Conservation (phyloP, 2,797 vertebrate genomes). For the Gymnoscopelus microlampas region DNA sequence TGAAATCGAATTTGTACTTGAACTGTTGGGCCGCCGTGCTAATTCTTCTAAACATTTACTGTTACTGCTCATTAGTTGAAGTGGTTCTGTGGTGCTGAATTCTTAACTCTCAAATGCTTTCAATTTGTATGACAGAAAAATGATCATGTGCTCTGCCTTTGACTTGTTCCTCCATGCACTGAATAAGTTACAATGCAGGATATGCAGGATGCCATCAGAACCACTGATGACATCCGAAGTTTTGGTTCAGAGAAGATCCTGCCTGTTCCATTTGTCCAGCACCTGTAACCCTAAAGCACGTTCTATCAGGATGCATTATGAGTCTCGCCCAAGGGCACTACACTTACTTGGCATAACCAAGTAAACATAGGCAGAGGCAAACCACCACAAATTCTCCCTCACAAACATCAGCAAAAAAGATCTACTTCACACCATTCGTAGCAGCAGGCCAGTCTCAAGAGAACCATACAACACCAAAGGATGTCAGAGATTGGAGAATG, state of each 20-base stretch:
- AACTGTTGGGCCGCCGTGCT: no score
- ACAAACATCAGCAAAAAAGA: neutral
- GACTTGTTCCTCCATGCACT: no score
- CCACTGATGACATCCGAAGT: constrained; percentile 6
- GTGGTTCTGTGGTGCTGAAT: no score
- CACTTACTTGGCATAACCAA: constrained; percentile 8
- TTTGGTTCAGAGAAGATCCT: constrained; percentile 4
- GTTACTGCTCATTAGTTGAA: no score
- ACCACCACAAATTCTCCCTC: neutral
- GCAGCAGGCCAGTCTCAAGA: neutral
- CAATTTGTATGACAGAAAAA: no score
- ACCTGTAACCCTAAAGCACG: constrained; percentile 1
- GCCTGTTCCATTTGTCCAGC: constrained; percentile 8
- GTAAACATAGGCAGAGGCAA: neutral
- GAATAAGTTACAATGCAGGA: no score
- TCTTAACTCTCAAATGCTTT: no score
- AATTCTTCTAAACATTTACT: no score
- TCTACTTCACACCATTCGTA: no score
- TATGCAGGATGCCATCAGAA: neutral
- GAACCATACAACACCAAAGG: neutral
- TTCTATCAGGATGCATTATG: constrained; percentile 1
- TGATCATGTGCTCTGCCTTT: no score
- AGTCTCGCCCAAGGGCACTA: constrained; percentile 16
- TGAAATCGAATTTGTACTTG: no score
- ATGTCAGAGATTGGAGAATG: neutral